Evolutionary conservation across 1,140 invertebrate species (phyloP).

Genomic region (Odontomachus brunneus): DNA sequence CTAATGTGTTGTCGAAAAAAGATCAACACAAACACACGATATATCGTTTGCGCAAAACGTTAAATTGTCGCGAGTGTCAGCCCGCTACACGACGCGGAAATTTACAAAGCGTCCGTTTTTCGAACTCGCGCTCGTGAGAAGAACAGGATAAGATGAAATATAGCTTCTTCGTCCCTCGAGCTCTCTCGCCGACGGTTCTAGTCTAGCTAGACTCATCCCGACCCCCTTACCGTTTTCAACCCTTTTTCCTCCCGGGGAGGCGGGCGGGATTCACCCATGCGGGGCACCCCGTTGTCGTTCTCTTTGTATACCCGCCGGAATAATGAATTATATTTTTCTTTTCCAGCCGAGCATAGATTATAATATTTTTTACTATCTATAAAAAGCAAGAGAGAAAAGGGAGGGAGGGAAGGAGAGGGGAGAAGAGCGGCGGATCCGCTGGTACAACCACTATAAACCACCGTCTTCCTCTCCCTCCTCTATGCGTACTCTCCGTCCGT

Average conservation of each 20-base stretch:
- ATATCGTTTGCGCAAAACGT: not conserved
- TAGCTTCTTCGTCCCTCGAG: constrained; percentile 57
- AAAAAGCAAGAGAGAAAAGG: constrained; percentile 78
- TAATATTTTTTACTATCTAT: constrained; percentile 85
- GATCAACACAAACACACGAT: too few relatives aligned
- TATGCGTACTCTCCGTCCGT: constrained; percentile 69
- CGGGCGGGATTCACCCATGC: constrained; percentile 80
- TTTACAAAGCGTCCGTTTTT: not conserved
- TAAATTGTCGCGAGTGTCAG: constrained; percentile 7
- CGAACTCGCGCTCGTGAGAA: constrained; percentile 13
- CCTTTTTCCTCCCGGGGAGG: constrained; percentile 77
- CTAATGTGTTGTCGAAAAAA: too few relatives aligned
- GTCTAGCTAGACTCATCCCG: constrained; percentile 28
- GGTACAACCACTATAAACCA: constrained; percentile 58
- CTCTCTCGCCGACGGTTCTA: constrained; percentile 32
- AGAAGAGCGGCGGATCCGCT: constrained; percentile 64
- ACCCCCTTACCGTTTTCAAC: constrained; percentile 69
- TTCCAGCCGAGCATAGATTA: constrained; percentile 85
- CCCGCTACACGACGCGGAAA: not conserved
- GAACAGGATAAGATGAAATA: constrained; percentile 64
- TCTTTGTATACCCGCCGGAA: constrained; percentile 80
- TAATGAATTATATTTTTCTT: constrained; percentile 85
- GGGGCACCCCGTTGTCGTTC: constrained; percentile 80
- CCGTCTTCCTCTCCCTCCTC: constrained; percentile 61
- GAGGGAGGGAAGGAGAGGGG: constrained; percentile 77